Base-by-base conservation (phyloP, 2,888 invertebrate genomes). In the Scaptomyza parva region DNA sequence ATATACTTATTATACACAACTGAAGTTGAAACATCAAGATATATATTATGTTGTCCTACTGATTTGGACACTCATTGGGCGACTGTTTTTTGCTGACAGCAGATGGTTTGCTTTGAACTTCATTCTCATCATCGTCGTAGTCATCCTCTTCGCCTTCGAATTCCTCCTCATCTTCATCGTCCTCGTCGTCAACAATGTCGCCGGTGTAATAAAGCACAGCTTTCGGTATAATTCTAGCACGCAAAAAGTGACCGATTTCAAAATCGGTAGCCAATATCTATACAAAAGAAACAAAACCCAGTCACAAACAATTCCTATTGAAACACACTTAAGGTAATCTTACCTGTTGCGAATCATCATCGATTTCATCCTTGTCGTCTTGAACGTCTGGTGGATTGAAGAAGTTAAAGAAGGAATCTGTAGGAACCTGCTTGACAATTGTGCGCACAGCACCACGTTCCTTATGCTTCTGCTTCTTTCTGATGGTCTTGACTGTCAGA, bases 381-480 rank as follows among this genome's bases (percentile, higher is more conserved):
- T 97, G 96, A 92, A 97, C 96, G 93, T 92, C 93, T 35, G 99
- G 99, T 45, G 99, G 99, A 79, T 94, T 95, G 93, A 99, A 99
- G 94, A 99, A 99, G 93, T 99, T 99, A 93, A 99, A 99, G 94
- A 99, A 99, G 0, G 99, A 99, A 92, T 99, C 99, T 60, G 97
- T 97, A 89, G 97, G 97, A 77, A 99, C 97, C 54, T 96, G 96
- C 93, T 98, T 99, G 51, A 97, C 97, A 76, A 99, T 96, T n/a
- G 97, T 97, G 88, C 98, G 95, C 64, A 97, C 96, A 0, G 97
- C 96, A 50, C 98, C 98, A 71, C 97, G 95, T 41, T 97, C 97
- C 95, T 99, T 99, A 92, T 99, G 99, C 92, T 99, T 99, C 93
- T 99, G 99, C 92, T 98, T 98, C 94, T 99, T 99, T 92, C 97